Conservation (phyloP, 2,113 vertebrate species). For the Mugil cephalus region DNA sequence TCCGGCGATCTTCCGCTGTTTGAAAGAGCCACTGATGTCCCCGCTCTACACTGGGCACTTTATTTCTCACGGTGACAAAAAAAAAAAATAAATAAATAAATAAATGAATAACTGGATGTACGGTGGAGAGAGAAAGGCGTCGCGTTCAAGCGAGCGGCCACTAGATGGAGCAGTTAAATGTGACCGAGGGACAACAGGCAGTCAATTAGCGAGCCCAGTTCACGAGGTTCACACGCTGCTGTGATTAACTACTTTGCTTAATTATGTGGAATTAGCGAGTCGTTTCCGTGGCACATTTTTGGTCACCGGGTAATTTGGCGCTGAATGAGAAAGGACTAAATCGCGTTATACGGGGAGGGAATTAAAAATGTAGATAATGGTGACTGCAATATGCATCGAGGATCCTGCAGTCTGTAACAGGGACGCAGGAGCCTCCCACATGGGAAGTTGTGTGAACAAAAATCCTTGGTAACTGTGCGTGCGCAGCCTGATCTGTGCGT, state of each 20-base stretch:
- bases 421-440: too few relatives aligned
- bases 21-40: conserved; percentile 42
- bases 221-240: conserved; percentile 15
- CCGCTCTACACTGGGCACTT: conserved; percentile 64
- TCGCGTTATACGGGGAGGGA: not conserved
- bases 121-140: conserved; percentile 1
- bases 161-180: conserved; percentile 65
- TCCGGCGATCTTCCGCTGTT: conserved; percentile 17
- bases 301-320: conserved; percentile 30
- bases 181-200: conserved; percentile 30
- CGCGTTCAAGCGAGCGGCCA: conserved; percentile 21
- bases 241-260: conserved; percentile 53
- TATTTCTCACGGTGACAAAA: conserved; percentile 65
- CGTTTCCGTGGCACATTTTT: conserved; percentile 21
- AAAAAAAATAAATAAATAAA: conserved; percentile 19
- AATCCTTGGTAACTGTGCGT: too few relatives aligned
- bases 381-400: not conserved
- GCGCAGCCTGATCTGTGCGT: too few relatives aligned
- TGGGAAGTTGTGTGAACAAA: too few relatives aligned
- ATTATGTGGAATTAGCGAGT: conserved; percentile 49
- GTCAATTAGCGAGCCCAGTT: conserved; percentile 46
- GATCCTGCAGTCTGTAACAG: not conserved
- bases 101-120: conserved; percentile 50
- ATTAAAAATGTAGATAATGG: not conserved
- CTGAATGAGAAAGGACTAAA: conserved; percentile 16